phyloP scores from a whole-genome alignment of 1,140 invertebrate genomes.

The Tetranychus urticae region DNA sequence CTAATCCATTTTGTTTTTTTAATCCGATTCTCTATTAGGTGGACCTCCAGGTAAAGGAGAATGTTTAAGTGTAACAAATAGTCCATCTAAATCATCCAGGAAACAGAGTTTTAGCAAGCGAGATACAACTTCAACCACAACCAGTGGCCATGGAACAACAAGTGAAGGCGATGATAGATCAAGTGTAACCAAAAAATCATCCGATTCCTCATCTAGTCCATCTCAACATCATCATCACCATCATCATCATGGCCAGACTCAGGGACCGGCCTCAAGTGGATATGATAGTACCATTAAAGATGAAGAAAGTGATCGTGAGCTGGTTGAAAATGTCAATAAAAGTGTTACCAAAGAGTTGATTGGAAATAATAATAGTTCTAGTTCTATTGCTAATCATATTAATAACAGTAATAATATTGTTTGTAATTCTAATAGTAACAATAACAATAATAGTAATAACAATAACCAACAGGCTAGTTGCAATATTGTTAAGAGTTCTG shows the following conservation, averaged over 20 bases:
- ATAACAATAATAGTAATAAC: too few relatives aligned
- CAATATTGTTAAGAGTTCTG: background rate
- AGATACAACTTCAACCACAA: constrained; percentile 7
- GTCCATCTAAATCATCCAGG: background rate
- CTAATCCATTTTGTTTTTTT: too few relatives aligned
- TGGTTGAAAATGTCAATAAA: background rate
- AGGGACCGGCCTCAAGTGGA: constrained; percentile 3
- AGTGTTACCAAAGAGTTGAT: background rate
- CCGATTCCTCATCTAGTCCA: background rate
- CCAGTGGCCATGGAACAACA: constrained; percentile 6
- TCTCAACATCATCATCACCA: background rate
- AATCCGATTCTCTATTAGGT: too few relatives aligned
- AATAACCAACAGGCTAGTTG: too few relatives aligned
- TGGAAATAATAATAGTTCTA: too few relatives aligned
- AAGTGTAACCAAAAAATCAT: background rate
- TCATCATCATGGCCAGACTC: background rate
- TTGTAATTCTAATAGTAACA: too few relatives aligned
- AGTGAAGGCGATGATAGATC: constrained; percentile 5
- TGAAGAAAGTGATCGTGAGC: background rate
- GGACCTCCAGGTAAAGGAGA: background rate
- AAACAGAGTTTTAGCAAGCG: constrained; percentile 2
- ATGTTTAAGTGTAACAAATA: background rate
- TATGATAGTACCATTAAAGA: constrained; percentile 7
- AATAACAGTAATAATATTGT: too few relatives aligned
- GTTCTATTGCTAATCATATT: too few relatives aligned